Percentiles rank a stretch among this genome's conserved stretches.
Evolutionary conservation across 1,140 invertebrate species (phyloP).

Genomic region (Halotydeus destructor): DNA sequence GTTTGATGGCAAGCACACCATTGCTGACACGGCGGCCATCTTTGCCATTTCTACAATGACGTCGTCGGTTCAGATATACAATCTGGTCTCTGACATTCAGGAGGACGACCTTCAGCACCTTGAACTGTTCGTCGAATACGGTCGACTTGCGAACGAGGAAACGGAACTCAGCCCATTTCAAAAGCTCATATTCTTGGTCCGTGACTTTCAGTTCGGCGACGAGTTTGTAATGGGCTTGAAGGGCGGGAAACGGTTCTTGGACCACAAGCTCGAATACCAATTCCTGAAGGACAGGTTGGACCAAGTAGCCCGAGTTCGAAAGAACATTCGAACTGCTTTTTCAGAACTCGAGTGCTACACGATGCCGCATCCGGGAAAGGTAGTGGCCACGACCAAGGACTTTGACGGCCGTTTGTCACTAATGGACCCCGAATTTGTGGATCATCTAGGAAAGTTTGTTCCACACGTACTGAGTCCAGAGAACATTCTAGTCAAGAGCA

Average conservation of each 20-base stretch:
- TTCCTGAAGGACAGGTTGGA: constrained; percentile 82
- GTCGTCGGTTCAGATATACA: constrained; percentile 27
- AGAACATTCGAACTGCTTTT: constrained; percentile 86
- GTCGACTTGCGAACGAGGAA: constrained; percentile 72
- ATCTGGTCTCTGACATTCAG: constrained; percentile 31
- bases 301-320: constrained; percentile 74
- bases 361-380: constrained; percentile 91
- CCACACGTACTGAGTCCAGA: constrained; percentile 67
- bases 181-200: constrained; percentile 75
- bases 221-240: constrained; percentile 74
- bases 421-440: constrained; percentile 81
- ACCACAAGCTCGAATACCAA: constrained; percentile 54
- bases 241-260: constrained; percentile 67
- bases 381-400: constrained; percentile 81
- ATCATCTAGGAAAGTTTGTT: constrained; percentile 57
- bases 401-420: constrained; percentile 86
- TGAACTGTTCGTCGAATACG: constrained; percentile 75
- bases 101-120: constrained; percentile 29
- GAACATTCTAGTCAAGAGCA: constrained; percentile 85
- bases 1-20: constrained; percentile 89
- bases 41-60: constrained; percentile 44
- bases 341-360: constrained; percentile 84
- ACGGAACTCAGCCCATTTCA: constrained; percentile 49
- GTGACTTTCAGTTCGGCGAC: constrained; percentile 97
- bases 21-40: constrained; percentile 84